Conservation (phyloP, 1,140 invertebrate species). For the Aporrectodea caliginosa region DNA sequence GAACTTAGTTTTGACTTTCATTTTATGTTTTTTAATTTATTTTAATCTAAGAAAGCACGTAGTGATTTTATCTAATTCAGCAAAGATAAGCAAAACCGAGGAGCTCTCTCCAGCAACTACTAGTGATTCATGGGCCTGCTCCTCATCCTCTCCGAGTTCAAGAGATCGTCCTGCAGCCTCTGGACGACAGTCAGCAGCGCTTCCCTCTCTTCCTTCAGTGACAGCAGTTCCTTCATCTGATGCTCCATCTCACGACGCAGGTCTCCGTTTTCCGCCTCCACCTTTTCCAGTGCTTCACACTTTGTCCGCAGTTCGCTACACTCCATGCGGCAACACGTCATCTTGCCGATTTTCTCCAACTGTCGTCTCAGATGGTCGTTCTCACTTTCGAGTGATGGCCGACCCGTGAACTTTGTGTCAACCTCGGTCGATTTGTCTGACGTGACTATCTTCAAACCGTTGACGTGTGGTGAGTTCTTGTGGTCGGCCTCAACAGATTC, state of each 20-base stretch:
- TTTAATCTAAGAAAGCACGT: too few relatives aligned
- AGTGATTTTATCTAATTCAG: too few relatives aligned
- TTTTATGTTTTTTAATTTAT: too few relatives aligned
- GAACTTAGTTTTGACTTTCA: too few relatives aligned
- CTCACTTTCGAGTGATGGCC: slow-evolving; percentile 2
- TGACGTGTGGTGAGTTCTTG: neutral
- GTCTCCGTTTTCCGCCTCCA: slow-evolving; percentile 38
- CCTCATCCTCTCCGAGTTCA: slow-evolving; percentile 38
- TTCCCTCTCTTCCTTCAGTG: slow-evolving; percentile 40
- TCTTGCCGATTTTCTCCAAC: slow-evolving; percentile 23
- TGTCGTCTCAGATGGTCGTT: slow-evolving; percentile 18
- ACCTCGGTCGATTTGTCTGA: neutral
- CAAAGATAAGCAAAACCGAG: too few relatives aligned
- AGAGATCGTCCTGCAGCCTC: slow-evolving; percentile 47
- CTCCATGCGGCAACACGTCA: neutral
- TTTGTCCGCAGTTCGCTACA: slow-evolving; percentile 5
- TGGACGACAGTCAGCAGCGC: slow-evolving; percentile 44
- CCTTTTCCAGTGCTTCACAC: slow-evolving; percentile 16
- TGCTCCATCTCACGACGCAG: slow-evolving; percentile 35
- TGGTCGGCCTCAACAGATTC: too few relatives aligned
- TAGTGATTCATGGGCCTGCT: neutral
- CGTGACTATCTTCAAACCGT: neutral
- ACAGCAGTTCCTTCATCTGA: slow-evolving; percentile 40
- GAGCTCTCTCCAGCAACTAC: too few relatives aligned
- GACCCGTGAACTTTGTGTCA: neutral